Conservation (phyloP, 1,140 invertebrate genomes). For the Drosophila arizonae region DNA sequence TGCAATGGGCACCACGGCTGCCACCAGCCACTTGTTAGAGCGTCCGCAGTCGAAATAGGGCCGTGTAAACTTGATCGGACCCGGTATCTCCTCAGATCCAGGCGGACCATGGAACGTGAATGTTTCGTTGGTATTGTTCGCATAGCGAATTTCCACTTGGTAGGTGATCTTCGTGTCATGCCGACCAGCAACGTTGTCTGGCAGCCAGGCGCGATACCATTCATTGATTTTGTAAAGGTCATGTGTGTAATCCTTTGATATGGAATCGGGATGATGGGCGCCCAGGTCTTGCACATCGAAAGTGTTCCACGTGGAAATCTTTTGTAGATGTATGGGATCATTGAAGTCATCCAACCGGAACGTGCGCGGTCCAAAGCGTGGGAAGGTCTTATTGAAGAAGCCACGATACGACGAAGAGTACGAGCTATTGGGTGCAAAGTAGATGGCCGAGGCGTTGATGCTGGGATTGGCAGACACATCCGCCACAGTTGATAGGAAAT, state of each 20-base stretch:
- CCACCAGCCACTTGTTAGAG: conserved; percentile 97
- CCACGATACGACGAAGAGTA: conserved; percentile 97
- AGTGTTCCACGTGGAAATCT: conserved; percentile 95
- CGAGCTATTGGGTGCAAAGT: conserved; percentile 96
- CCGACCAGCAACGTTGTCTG: conserved; percentile 90
- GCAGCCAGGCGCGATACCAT: conserved; percentile 95
- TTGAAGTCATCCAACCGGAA: conserved; percentile 96
- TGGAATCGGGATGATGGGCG: conserved; percentile 88
- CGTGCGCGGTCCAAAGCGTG: conserved; percentile 96
- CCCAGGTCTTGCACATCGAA: conserved; percentile 93
- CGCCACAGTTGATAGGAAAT: conserved; percentile 96
- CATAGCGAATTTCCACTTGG: conserved; percentile 94
- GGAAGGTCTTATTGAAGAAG: conserved; percentile 98
- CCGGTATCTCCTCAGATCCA: conserved; percentile 92
- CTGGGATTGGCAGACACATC: conserved; percentile 96
- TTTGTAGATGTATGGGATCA: conserved; percentile 95
- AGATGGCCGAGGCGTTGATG: conserved; percentile 96
- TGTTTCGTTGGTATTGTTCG: conserved; percentile 97
- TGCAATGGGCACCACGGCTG: conserved; percentile 95
- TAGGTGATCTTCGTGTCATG: conserved; percentile 98
- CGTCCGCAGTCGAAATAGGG: conserved; percentile 98
- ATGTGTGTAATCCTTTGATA: conserved; percentile 93
- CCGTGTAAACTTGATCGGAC: conserved; percentile 95
- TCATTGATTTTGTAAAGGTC: conserved; percentile 96
- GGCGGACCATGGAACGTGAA: conserved; percentile 97